Evolutionary conservation across 2,113 vertebrate species (phyloP).

Genomic region (Oreotrochilus melanogaster): DNA sequence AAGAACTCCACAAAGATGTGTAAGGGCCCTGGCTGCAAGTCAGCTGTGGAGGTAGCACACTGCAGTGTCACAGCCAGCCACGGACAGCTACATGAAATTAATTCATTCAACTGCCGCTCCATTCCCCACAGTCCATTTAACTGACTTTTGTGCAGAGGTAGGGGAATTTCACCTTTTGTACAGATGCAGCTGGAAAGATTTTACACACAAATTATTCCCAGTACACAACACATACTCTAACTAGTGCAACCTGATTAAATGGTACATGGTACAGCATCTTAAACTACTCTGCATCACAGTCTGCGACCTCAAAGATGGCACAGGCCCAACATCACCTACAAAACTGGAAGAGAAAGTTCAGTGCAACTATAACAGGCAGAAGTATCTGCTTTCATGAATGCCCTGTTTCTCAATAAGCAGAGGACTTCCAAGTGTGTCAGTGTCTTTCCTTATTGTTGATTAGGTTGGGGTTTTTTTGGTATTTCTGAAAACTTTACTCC

Average conservation of each 20-base stretch:
- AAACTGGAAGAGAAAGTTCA: slow-evolving; percentile 7
- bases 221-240: slow-evolving; percentile 48
- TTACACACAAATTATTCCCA: slow-evolving; percentile 67
- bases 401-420: not conserved
- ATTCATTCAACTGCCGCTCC: slow-evolving; percentile 51
- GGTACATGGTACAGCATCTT: slow-evolving; percentile 51
- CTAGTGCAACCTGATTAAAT: slow-evolving; percentile 54
- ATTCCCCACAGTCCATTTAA: slow-evolving; percentile 56
- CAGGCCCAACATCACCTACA: not conserved
- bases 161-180: slow-evolving; percentile 69
- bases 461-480: not conserved
- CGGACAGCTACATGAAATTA: slow-evolving; percentile 54
- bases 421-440: not conserved
- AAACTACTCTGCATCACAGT: slow-evolving; percentile 16
- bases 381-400: not conserved
- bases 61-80: slow-evolving; percentile 44
- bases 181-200: slow-evolving; percentile 55
- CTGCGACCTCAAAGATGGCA: slow-evolving; percentile 22
- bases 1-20: not conserved
- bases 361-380: not conserved
- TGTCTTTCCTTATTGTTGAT: not conserved
- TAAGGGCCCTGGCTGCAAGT: not conserved
- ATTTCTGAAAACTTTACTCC: not conserved
- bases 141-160: not conserved
- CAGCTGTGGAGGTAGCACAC: slow-evolving; percentile 4